Evolutionary conservation across 2,797 vertebrate genomes (phyloP).

Genomic region (Acestrorhynchus altus): DNA sequence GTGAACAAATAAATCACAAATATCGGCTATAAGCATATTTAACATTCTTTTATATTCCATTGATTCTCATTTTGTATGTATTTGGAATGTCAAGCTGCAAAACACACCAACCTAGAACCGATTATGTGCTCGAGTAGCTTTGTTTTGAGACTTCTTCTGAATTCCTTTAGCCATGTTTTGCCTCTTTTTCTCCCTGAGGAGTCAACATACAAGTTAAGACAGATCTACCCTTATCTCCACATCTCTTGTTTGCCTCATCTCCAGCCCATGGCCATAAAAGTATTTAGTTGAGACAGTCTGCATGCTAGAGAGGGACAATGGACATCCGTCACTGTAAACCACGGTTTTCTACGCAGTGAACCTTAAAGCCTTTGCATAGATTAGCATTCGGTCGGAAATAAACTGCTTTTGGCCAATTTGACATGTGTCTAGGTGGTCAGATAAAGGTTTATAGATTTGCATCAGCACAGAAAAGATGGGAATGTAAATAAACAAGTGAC

Average conservation of each 20-base stretch:
- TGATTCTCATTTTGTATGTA: background rate
- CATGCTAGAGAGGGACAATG: slow-evolving; percentile 57
- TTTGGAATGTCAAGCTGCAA: background rate
- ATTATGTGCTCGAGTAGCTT: slow-evolving; percentile 1
- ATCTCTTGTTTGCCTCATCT: slow-evolving; percentile 68
- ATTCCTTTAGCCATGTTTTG: slow-evolving; percentile 64
- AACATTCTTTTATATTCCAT: background rate
- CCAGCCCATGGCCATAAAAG: slow-evolving; percentile 67
- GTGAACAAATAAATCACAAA: too few relatives aligned
- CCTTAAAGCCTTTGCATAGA: slow-evolving; percentile 56
- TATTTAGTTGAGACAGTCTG: slow-evolving; percentile 69
- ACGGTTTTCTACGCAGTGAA: slow-evolving; percentile 43
- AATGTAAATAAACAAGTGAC: slow-evolving; percentile 48
- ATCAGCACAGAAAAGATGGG: slow-evolving; percentile 41
- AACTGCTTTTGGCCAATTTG: slow-evolving; percentile 54
- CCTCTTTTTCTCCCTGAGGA: slow-evolving; percentile 65
- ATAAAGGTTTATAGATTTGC: slow-evolving; percentile 53
- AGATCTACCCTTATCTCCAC: slow-evolving; percentile 71
- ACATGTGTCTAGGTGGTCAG: slow-evolving; percentile 39
- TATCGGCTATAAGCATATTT: background rate
- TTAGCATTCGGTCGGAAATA: slow-evolving; percentile 52
- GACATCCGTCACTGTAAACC: slow-evolving; percentile 46
- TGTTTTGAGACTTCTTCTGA: slow-evolving; percentile 34
- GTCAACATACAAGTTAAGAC: slow-evolving; percentile 73
- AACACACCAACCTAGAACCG: background rate